Conservation (phyloP, 2,888 invertebrate genomes). For the Drosophila peninsularis region DNA sequence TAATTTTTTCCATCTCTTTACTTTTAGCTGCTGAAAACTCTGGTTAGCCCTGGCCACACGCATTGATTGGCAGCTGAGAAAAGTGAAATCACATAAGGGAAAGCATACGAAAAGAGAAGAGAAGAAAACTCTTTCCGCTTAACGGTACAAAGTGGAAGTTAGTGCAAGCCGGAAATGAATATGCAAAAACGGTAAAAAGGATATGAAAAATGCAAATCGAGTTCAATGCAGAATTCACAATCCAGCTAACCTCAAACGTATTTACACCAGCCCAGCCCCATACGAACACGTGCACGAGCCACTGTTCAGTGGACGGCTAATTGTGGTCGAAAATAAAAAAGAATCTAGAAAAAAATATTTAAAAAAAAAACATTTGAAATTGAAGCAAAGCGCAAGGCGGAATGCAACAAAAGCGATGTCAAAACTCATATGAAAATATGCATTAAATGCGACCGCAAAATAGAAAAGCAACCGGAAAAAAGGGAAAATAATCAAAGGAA, state of each 20-base stretch:
- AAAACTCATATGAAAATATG: constrained; percentile 66
- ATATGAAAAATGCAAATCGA: constrained; percentile 78
- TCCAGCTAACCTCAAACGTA: constrained; percentile 32
- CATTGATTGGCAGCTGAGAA: constrained; percentile 11
- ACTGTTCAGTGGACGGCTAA: constrained; percentile 63
- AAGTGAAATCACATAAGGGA: constrained; percentile 30
- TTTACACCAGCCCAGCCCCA: constrained; percentile 28
- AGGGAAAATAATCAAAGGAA: constrained; percentile 30
- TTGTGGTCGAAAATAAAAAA: constrained; percentile 57
- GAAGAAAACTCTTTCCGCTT: constrained; percentile 1
- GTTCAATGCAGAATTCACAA: constrained; percentile 65
- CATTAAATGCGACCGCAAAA: constrained; percentile 74
- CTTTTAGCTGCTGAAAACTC: constrained; percentile 16
- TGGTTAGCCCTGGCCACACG: not conserved
- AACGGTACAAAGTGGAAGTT: constrained; percentile 42
- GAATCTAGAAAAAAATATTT: not conserved
- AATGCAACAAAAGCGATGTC: constrained; percentile 31
- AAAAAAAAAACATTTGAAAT: not conserved
- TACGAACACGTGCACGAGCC: constrained; percentile 50
- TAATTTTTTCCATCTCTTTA: constrained; percentile 2
- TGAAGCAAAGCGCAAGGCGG: constrained; percentile 38
- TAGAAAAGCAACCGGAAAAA: constrained; percentile 51
- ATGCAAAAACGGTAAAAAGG: constrained; percentile 71
- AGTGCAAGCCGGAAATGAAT: constrained; percentile 71
- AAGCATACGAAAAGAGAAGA: not conserved